Base-by-base conservation (phyloP, 1,140 invertebrate species). In the Asbolus verrucosus region DNA sequence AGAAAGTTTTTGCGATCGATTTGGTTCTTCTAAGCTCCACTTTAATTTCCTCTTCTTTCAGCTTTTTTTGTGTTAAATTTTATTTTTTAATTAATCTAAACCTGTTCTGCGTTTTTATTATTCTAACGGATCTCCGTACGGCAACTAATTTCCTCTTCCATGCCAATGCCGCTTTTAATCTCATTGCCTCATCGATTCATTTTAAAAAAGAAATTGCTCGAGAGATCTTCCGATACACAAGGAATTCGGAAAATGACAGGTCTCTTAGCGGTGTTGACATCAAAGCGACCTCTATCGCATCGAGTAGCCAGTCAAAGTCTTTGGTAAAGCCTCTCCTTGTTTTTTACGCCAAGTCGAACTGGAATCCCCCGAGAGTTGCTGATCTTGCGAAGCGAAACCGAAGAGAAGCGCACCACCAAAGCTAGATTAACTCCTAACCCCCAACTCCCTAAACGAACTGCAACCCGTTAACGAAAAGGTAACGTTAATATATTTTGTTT, bases 401-500 rank as follows among this genome's bases (percentile, higher is more conserved):
- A 13, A 54, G 46, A 54, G 46, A 13, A 27, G 21, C 46, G 11
- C 46, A 54, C 46, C 46, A 54, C 46, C 46, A 54, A 54, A 54
- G 46, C 46, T 30, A 54, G 46, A 54, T 54, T 54, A 54, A 54
- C 46, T 54, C 21, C 19, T 19, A 14, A 9, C 41, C 21, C 21
- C 46, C 19, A 43, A 54, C 21, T 54, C 46, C 46, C 46, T 54
- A 54, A 54, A 54, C 46, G 46, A 54, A 54, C 46, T 54, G 46
- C 46, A 54, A 27, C 46, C 46, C 46, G 46, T 54, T 54, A 54
- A 54, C 46, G 46, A 54, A 54, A 54, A 54, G 46, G 46, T 54
- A 54, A 54, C 46, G 27, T 54, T 54, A 54, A 54, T 54, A 54
- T 54, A 54, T 54, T 54, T 54, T 54, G 46, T 54, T 54, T 54